Evolutionary conservation across 1,140 invertebrate genomes (phyloP).

Genomic region (Akabosia matsudoensis): DNA sequence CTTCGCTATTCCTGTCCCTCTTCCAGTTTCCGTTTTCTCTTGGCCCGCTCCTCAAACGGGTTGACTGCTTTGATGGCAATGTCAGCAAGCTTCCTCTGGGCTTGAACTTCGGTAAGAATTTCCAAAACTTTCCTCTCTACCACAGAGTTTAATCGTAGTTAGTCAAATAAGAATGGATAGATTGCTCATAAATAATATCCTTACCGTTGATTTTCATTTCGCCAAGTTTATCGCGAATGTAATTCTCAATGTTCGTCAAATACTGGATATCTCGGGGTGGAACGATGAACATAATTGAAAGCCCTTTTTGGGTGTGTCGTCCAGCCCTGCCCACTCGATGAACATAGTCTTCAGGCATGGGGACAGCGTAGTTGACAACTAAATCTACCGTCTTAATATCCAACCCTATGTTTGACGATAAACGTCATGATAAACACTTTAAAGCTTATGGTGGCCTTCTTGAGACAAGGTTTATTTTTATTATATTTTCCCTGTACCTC

Average conservation of each 20-base stretch:
- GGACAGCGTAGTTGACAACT: slow-evolving; percentile 91
- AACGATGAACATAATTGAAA: slow-evolving; percentile 85
- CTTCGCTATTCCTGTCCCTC: not conserved
- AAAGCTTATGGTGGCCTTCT: too few relatives aligned
- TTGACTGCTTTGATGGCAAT: not conserved
- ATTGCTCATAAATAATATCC: slow-evolving; percentile 38
- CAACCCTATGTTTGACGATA: too few relatives aligned
- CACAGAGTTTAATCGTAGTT: not conserved
- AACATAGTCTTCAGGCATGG: slow-evolving; percentile 89
- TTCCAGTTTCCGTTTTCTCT: not conserved
- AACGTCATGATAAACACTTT: too few relatives aligned
- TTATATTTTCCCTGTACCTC: slow-evolving; percentile 65
- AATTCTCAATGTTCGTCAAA: slow-evolving; percentile 78
- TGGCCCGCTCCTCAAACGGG: slow-evolving; percentile 16
- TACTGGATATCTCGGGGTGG: slow-evolving; percentile 80
- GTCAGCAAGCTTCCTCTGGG: slow-evolving; percentile 29
- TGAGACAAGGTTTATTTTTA: too few relatives aligned
- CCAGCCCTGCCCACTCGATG: slow-evolving; percentile 96
- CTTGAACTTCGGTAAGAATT: slow-evolving; percentile 40
- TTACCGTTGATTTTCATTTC: slow-evolving; percentile 80
- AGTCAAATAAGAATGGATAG: not conserved
- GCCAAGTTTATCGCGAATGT: slow-evolving; percentile 78
- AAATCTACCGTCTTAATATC: slow-evolving; percentile 85
- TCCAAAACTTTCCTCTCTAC: slow-evolving; percentile 35
- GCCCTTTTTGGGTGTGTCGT: slow-evolving; percentile 78